Conservation (phyloP, 2,888 invertebrate species). For the Patella ulyssiponensis region DNA sequence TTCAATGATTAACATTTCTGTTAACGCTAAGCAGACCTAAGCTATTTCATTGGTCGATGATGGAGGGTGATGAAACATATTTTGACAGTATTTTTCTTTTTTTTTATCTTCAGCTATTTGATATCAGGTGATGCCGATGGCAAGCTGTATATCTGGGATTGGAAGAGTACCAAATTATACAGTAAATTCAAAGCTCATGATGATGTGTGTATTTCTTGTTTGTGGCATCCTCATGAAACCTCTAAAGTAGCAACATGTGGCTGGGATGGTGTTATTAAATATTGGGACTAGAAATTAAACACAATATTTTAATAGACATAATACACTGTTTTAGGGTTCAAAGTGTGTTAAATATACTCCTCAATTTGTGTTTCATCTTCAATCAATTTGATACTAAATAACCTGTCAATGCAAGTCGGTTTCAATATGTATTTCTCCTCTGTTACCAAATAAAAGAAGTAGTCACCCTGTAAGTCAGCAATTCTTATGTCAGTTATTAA, state of each 20-base stretch:
- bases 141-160: conserved; percentile 98
- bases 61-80: not conserved
- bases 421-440: no score
- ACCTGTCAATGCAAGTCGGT: no score
- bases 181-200: conserved; percentile 99
- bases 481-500: no score
- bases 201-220: conserved; percentile 91
- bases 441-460: no score
- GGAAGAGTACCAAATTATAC: conserved; percentile 98
- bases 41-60: not conserved
- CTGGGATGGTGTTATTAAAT: conserved; percentile 98
- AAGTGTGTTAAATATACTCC: no score
- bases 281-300: conserved; percentile 86
- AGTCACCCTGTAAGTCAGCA: no score
- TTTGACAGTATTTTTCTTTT: not conserved
- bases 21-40: not conserved
- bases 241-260: conserved; percentile 97
- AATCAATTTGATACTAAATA: no score
- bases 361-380: no score
- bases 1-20: not conserved
- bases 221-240: conserved; percentile 99
- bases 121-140: conserved; percentile 99
- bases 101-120: conserved; percentile 83
- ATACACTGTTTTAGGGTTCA: no score
- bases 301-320: no score